phyloP scores from a whole-genome alignment of 2,888 invertebrate species.

The Dorcus parallelipipedus region DNA sequence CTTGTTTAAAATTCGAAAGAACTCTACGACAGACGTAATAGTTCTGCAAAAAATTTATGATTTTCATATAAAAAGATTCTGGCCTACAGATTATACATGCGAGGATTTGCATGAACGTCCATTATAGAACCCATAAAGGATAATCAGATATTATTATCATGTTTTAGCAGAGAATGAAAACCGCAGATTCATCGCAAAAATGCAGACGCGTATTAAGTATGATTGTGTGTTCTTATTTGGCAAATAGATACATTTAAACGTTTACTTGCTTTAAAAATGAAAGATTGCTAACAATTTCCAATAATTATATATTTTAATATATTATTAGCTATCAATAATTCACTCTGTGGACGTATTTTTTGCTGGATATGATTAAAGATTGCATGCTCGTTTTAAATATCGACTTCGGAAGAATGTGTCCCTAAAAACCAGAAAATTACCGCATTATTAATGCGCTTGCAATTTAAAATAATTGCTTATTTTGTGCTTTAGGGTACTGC shows the following conservation, averaged over 20 bases:
- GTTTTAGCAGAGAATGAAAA: background rate
- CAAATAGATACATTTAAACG: conserved; percentile 1
- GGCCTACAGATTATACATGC: no score
- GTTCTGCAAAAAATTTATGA: no score
- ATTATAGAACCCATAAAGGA: background rate
- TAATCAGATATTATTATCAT: background rate
- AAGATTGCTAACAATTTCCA: background rate
- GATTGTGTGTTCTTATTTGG: background rate
- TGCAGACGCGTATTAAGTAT: background rate
- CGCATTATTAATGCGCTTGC: conserved; percentile 13
- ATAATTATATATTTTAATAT: conserved; percentile 8
- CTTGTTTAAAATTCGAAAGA: no score
- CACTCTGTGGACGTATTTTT: background rate
- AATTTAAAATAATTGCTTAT: conserved; percentile 16
- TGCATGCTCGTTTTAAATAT: conserved; percentile 1
- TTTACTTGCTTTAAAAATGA: background rate
- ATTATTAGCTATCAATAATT: conserved; percentile 13
- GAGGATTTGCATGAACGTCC: no score
- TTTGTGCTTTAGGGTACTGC: conserved; percentile 2
- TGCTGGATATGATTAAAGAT: conserved; percentile 1
- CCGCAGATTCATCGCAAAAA: background rate
- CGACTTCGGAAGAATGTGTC: background rate
- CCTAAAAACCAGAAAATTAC: conserved; percentile 8
- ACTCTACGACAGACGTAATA: no score
- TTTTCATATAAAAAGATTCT: no score